Conservation (phyloP, 2,113 vertebrate species). For the Struthio camelus region DNA sequence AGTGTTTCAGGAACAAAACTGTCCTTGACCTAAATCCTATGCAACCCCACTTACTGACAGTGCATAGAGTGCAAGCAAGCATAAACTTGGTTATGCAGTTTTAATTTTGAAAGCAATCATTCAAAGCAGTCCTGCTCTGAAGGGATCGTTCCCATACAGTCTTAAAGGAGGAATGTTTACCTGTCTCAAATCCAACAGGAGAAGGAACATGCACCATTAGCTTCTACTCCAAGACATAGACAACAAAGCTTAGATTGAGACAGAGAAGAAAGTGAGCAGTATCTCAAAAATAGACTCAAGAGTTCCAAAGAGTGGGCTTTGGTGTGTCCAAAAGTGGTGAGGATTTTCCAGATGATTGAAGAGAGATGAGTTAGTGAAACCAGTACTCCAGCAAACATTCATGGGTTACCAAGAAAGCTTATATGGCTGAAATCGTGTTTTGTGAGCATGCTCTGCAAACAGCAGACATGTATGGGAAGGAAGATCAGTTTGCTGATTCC, state of each 20-base stretch:
- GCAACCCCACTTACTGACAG: not conserved
- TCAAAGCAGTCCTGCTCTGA: not conserved
- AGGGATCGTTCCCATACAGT: not conserved
- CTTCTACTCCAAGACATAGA: not conserved
- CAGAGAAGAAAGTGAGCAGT: not conserved
- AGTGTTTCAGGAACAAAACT: not conserved
- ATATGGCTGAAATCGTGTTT: accelerated
- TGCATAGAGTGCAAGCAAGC: not conserved
- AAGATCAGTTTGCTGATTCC: not conserved
- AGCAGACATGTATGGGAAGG: not conserved
- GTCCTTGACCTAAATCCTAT: not conserved
- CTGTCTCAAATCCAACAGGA: not conserved
- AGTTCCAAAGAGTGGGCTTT: not conserved
- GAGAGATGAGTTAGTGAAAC: not conserved
- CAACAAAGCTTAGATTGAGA: not conserved
- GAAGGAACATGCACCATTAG: not conserved
- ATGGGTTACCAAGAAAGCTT: not conserved
- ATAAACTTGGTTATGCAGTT: not conserved
- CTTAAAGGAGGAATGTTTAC: not conserved
- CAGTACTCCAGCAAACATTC: not conserved
- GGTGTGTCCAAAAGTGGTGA: not conserved
- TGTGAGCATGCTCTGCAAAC: not conserved
- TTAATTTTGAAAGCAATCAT: not conserved
- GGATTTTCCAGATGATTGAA: not conserved
- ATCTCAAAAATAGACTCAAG: not conserved